phyloP scores from a whole-genome alignment of 2,888 invertebrate genomes.

The Priocnemis perturbator region DNA sequence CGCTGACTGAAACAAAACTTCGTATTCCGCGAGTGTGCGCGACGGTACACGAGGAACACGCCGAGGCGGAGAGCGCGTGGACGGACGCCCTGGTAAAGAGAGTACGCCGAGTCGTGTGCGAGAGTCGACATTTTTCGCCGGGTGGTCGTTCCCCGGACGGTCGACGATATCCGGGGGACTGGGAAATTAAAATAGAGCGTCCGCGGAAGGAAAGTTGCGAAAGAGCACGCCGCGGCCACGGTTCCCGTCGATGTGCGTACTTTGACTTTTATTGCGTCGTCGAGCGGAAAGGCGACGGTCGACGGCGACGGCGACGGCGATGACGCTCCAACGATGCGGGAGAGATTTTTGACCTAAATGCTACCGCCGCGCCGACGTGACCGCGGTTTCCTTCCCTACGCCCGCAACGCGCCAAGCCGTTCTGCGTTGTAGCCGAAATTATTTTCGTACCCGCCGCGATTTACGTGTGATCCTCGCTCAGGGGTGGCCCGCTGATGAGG shows the following conservation, averaged over 20 bases:
- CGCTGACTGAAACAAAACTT: constrained; percentile 49
- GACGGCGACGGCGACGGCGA: constrained; percentile 26
- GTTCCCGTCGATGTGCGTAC: neutral
- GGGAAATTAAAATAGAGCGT: constrained; percentile 56
- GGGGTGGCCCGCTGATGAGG: neutral
- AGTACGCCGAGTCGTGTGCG: no score
- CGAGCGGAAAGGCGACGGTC: constrained; percentile 11
- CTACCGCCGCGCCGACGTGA: constrained; percentile 33
- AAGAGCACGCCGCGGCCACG: constrained; percentile 19
- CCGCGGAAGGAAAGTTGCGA: constrained; percentile 43
- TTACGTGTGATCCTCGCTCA: no score
- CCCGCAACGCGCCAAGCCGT: neutral
- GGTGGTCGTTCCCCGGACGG: constrained; percentile 45
- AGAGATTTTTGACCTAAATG: constrained; percentile 71
- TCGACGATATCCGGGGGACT: constrained; percentile 35
- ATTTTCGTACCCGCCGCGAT: neutral
- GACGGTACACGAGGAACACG: constrained; percentile 23
- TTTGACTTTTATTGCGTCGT: constrained; percentile 51
- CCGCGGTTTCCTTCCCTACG: constrained; percentile 15
- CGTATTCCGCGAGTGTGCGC: constrained; percentile 31
- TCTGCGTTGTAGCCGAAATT: neutral
- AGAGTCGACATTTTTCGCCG: constrained; percentile 21
- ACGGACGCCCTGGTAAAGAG: no score
- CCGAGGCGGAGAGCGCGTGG: neutral
- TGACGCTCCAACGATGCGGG: constrained; percentile 61